phyloP scores from a whole-genome alignment of 1,140 invertebrate species.

The Drosophila ironensis region DNA sequence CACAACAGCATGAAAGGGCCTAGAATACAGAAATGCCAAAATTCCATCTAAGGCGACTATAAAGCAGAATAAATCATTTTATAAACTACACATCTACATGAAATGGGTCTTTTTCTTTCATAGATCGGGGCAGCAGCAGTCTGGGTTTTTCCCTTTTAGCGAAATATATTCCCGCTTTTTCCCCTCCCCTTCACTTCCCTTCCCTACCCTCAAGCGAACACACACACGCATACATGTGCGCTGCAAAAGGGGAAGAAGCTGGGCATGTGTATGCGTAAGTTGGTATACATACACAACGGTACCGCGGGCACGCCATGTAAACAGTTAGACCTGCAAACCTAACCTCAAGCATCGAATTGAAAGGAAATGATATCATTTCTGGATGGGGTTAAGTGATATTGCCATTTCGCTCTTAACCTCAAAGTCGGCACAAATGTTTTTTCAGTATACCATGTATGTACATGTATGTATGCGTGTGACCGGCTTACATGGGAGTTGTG shows the following conservation, averaged over 20 bases:
- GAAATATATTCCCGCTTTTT: conserved; percentile 68
- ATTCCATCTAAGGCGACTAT: conserved; percentile 31
- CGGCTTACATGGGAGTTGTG: conserved; percentile 11
- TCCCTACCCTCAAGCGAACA: neutral
- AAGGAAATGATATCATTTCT: conserved; percentile 15
- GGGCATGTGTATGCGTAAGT: conserved; percentile 41
- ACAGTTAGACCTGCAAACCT: conserved; percentile 5
- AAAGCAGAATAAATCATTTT: conserved; percentile 71
- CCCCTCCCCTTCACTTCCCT: conserved; percentile 29
- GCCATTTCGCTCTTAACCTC: conserved; percentile 9
- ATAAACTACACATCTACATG: too few relatives aligned
- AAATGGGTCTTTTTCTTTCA: neutral
- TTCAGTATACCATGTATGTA: conserved; percentile 1
- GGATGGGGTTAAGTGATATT: neutral
- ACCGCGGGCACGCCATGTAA: neutral
- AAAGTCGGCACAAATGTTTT: neutral
- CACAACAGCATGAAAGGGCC: conserved; percentile 29
- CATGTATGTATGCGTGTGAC: neutral
- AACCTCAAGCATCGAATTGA: conserved; percentile 7
- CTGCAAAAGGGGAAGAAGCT: neutral
- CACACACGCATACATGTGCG: conserved; percentile 7
- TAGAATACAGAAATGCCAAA: conserved; percentile 29
- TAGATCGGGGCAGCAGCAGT: conserved; percentile 18
- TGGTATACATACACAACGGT: conserved; percentile 65
- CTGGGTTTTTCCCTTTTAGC: conserved; percentile 31